Conservation (phyloP, 2,113 vertebrate species). For the Piaya cayana region DNA sequence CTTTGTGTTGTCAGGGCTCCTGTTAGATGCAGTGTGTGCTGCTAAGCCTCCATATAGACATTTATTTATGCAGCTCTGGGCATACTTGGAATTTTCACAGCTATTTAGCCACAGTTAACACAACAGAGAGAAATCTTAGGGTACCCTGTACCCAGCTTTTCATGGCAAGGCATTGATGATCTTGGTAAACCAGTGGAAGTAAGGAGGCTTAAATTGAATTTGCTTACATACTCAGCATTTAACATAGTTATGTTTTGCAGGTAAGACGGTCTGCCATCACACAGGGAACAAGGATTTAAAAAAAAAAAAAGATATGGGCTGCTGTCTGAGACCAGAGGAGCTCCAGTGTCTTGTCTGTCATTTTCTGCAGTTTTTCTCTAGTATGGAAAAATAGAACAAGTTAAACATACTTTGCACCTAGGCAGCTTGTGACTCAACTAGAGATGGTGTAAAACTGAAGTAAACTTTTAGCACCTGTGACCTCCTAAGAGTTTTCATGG, state of each 20-base stretch:
- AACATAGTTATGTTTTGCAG: not conserved
- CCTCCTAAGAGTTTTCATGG: not conserved
- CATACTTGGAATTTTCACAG: not conserved
- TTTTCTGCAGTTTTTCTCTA: not conserved
- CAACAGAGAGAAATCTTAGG: not conserved
- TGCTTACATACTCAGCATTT: not conserved
- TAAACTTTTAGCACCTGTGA: not conserved
- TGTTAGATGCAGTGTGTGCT: not conserved
- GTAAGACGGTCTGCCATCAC: fast-evolving
- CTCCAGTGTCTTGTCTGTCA: not conserved
- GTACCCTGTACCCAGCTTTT: not conserved
- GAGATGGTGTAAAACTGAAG: not conserved
- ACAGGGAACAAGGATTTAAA: not conserved
- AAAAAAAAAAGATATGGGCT: not conserved
- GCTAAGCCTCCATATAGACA: not conserved
- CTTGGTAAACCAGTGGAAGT: not conserved
- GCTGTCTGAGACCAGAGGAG: not conserved
- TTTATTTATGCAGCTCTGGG: not conserved
- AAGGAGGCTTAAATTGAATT: not conserved
- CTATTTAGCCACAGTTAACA: not conserved
- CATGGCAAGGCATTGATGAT: not conserved
- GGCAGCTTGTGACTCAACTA: not conserved
- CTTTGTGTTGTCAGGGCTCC: not conserved
- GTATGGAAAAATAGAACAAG: not conserved
- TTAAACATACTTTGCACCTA: not conserved